These are phyloP conservation scores for Anguilla megastoma DNA, from an alignment of 2,797 vertebrate genomes.

Conservation along the genomic window DNA sequence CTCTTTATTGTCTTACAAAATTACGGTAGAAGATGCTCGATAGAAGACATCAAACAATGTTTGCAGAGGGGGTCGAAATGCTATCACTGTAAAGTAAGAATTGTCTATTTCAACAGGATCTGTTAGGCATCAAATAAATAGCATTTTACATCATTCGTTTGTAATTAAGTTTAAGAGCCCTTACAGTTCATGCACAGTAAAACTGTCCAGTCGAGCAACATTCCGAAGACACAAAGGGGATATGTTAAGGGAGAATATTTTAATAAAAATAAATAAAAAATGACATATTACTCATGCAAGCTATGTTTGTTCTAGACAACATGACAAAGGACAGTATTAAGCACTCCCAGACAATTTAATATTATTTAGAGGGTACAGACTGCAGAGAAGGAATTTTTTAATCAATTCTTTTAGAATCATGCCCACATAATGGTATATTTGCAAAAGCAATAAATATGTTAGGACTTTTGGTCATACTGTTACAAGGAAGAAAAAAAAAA, in stretches of 20 bases:
- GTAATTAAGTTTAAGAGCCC: neutral
- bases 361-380: conserved; percentile 11
- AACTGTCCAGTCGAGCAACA: neutral
- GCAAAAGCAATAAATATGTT: neutral
- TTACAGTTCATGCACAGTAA: neutral
- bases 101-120: neutral
- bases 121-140: neutral
- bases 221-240: neutral
- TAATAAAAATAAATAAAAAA: neutral
- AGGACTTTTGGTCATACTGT: neutral
- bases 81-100: neutral
- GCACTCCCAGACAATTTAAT: conserved; percentile 28
- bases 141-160: neutral
- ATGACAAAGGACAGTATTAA: conserved; percentile 36
- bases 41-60: neutral
- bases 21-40: neutral
- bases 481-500: neutral
- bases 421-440: neutral
- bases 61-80: neutral
- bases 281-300: neutral
- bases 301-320: conserved; percentile 12
- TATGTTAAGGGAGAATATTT: neutral
- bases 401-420: neutral
- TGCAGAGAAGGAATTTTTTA: neutral
- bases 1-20: no score